Evolutionary conservation across 2,113 vertebrate genomes (phyloP).

Genomic region (Scortum barcoo): DNA sequence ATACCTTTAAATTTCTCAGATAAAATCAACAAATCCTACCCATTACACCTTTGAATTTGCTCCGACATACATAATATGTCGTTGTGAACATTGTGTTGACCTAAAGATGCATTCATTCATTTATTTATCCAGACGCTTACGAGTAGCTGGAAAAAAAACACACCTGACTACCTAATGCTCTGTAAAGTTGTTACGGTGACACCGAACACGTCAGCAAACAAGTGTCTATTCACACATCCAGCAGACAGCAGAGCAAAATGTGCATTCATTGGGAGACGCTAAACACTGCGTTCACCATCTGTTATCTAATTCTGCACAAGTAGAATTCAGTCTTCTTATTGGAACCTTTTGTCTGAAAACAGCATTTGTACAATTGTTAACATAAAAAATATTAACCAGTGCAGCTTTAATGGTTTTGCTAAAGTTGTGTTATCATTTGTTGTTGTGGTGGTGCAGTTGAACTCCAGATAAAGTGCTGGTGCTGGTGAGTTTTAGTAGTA

Average conservation of each 20-base stretch:
- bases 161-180: background rate
- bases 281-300: background rate
- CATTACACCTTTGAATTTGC: background rate
- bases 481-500: background rate
- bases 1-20: background rate
- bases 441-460: background rate
- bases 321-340: background rate
- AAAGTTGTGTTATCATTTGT: background rate
- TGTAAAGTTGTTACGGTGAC: too few relatives aligned
- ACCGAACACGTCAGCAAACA: background rate
- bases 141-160: background rate
- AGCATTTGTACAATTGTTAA: background rate
- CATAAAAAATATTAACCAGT: background rate
- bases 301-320: background rate
- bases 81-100: background rate
- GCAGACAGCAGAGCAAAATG: background rate
- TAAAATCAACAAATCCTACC: too few relatives aligned
- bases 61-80: background rate
- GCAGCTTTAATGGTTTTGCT: too few relatives aligned
- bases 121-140: background rate
- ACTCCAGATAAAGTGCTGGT: too few relatives aligned
- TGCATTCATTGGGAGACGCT: background rate
- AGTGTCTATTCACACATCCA: background rate
- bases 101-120: constrained; percentile 4
- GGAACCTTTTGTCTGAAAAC: background rate